Conservation (phyloP, 2,113 vertebrate genomes). For the Calyptommatus sinebrachiatus region DNA sequence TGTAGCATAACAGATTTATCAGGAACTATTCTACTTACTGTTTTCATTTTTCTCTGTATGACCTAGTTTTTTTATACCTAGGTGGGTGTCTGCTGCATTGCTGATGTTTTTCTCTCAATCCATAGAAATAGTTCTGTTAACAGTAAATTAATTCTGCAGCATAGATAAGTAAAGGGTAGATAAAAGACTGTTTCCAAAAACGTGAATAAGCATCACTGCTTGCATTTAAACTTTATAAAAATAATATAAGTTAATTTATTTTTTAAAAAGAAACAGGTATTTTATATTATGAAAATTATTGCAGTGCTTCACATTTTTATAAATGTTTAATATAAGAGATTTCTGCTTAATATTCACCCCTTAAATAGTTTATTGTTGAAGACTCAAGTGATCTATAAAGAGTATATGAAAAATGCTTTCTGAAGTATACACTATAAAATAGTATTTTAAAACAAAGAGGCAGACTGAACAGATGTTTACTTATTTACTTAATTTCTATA, state of each 20-base stretch:
- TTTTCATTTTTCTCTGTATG: constrained; percentile 53
- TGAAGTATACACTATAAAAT: not conserved
- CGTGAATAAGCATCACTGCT: constrained; percentile 35
- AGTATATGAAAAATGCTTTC: not conserved
- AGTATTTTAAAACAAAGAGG: not conserved
- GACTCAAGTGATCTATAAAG: not conserved
- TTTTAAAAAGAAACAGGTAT: not conserved
- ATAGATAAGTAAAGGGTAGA: constrained; percentile 41
- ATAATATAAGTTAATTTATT: constrained; percentile 28
- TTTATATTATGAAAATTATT: constrained; percentile 16
- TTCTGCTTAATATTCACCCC: not conserved
- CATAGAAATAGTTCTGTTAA: constrained; percentile 54
- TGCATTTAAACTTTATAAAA: constrained; percentile 25
- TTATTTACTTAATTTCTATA: too few relatives aligned
- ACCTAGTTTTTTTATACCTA: constrained; percentile 66
- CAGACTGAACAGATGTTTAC: too few relatives aligned
- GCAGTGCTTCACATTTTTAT: not conserved
- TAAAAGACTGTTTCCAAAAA: constrained; percentile 41
- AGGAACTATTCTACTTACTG: constrained; percentile 43
- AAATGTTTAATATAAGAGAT: not conserved
- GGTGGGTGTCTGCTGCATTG: constrained; percentile 57
- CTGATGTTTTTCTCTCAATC: constrained; percentile 58
- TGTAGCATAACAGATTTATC: constrained; percentile 40
- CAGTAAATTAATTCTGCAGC: constrained; percentile 52
- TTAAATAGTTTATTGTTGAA: not conserved